Evolutionary conservation across 2,888 invertebrate genomes (phyloP), one percentile per base, ranked within the genome.

Genomic region (Leucozona laternaria): DNA sequence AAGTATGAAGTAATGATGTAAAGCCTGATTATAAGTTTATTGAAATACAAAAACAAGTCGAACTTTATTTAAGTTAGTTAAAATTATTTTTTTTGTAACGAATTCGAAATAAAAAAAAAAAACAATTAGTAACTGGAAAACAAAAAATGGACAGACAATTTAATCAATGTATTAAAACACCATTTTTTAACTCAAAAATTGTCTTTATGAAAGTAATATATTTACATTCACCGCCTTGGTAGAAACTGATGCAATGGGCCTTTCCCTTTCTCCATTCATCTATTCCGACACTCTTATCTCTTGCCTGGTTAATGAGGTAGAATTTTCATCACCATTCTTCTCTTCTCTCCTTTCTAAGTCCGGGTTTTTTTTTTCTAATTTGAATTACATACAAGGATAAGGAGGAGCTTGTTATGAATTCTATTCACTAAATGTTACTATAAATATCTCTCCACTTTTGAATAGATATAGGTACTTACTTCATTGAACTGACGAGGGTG

Each of bases 401-500:
- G 53, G 25, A 28, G 53, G 25, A 28, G 53, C 53, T 48, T 53
- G 25, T 25, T 53, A 53, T 28, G 53, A 53, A 15, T 28, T 17
- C 34, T 15, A 60, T 68, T 73, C 79, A 66, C 40, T 60, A 75
- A 81, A 15, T 53, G 25, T 53, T 48, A 76, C 68, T 76, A 70
- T 53, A 76, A 76, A 31, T 17, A 57, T 57, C 31, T 34, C 57
- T 31, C 4, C 3, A 48, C 43, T 70, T 76, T 57, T 22, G 34
- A 71, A 60, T 75, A 25, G 72, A 75, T 75, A 75, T 5, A 5
- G 28, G 6, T 31, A 31, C 80, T 80, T 31, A 31, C 80, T 80
- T 70, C 68, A 81, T 34, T 62, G 75, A 75, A 64, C 71, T 81
- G 72, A 76, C 55, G 28, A 48, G 50, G 34, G 45, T 77, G 13